Conservation (phyloP, 2,113 vertebrate genomes). For the Paralichthys olivaceus region DNA sequence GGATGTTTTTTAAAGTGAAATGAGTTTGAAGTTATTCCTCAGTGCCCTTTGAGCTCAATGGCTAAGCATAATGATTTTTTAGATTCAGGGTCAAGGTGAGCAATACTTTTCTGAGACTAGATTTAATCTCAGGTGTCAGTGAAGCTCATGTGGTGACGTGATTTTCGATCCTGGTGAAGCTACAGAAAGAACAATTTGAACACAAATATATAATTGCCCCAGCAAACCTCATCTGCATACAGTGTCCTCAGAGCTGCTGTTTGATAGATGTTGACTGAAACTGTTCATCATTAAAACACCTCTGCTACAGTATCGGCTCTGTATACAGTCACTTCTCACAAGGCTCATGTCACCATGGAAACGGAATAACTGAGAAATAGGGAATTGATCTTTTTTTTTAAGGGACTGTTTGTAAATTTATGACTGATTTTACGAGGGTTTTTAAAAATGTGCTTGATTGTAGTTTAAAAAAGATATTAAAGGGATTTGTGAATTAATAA, state of each 20-base stretch:
- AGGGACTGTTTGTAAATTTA: constrained; percentile 31
- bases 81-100: not conserved
- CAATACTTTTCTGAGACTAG: not conserved
- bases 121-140: not conserved
- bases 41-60: not conserved
- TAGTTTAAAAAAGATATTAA: constrained; percentile 27
- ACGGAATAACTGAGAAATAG: not conserved
- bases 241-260: not conserved
- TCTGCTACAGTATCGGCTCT: not conserved
- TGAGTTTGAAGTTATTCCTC: constrained; percentile 1
- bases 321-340: not conserved
- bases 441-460: constrained; percentile 24
- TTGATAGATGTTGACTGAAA: not conserved
- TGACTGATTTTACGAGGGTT: constrained; percentile 38
- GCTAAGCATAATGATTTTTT: constrained; percentile 8
- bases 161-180: not conserved
- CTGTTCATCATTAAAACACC: not conserved
- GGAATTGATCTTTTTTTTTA: constrained; percentile 11
- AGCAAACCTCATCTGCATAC: not conserved
- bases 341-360: not conserved
- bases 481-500: constrained; percentile 59
- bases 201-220: not conserved
- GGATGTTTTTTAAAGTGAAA: not conserved
- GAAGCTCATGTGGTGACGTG: not conserved
- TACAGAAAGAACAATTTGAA: not conserved